phyloP scores from a whole-genome alignment of 1,140 invertebrate genomes.

The Stegodyphus mimosarum region DNA sequence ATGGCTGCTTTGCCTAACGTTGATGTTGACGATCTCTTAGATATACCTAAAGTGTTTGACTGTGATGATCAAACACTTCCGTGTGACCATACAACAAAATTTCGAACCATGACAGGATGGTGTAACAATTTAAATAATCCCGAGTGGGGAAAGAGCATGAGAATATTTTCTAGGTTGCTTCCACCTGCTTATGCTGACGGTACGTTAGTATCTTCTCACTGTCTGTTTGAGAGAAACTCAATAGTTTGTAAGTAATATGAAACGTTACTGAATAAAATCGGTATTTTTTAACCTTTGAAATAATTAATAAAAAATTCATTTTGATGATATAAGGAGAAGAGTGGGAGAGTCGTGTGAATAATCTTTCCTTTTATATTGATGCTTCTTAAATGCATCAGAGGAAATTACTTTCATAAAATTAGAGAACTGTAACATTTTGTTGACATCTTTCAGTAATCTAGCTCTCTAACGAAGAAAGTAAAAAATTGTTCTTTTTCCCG shows the following conservation, averaged over 20 bases:
- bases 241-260: background rate
- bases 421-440: too few species aligned
- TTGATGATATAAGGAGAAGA: too few species aligned
- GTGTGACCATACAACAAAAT: conserved; percentile 85
- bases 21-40: conserved; percentile 69
- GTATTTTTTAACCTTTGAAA: too few species aligned
- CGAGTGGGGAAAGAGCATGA: conserved; percentile 80
- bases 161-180: conserved; percentile 85
- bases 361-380: too few species aligned
- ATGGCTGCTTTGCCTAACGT: conserved; percentile 70
- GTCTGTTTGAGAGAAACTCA: background rate
- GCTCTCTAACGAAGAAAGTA: too few species aligned
- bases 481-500: too few species aligned
- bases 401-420: too few species aligned
- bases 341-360: too few species aligned
- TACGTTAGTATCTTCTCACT: conserved; percentile 62
- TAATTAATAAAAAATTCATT: too few species aligned
- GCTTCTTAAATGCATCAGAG: too few species aligned
- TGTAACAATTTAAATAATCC: conserved; percentile 93
- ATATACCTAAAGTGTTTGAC: conserved; percentile 69
- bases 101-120: conserved; percentile 84
- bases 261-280: background rate
- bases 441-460: too few species aligned
- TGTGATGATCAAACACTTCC: conserved; percentile 71
- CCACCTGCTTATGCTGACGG: conserved; percentile 91